phyloP scores from a whole-genome alignment of 1,140 invertebrate genomes.

The Monomorium pharaonis region DNA sequence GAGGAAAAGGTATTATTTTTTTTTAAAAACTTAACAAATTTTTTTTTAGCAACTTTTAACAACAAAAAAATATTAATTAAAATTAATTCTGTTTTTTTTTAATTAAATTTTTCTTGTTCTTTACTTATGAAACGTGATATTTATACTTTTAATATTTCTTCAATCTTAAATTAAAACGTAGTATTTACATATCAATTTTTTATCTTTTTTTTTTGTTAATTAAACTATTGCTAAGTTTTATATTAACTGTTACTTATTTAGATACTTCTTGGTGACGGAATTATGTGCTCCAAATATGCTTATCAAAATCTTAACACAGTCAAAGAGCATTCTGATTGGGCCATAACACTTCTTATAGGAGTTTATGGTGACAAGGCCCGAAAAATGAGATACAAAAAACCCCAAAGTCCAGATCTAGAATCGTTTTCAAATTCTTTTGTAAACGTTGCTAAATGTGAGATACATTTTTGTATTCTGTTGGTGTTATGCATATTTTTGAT shows the following conservation, averaged over 20 bases:
- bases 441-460: no score
- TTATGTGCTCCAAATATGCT: conserved; percentile 11
- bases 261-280: background rate
- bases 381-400: background rate
- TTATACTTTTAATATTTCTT: no score
- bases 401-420: background rate
- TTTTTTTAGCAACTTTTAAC: no score
- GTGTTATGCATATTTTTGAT: background rate
- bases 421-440: background rate
- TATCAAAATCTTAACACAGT: background rate
- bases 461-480: background rate
- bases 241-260: background rate
- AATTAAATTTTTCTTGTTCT: no score
- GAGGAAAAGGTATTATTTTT: background rate
- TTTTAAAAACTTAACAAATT: no score
- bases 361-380: background rate
- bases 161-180: background rate
- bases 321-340: conserved; percentile 3
- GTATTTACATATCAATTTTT: background rate
- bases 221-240: no score
- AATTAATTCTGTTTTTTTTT: background rate
- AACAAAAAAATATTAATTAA: no score
- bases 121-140: no score
- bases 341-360: background rate
- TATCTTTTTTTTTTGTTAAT: background rate